phyloP scores from a whole-genome alignment of 2,797 vertebrate species.

The Ptychobarbus kaznakovi region DNA sequence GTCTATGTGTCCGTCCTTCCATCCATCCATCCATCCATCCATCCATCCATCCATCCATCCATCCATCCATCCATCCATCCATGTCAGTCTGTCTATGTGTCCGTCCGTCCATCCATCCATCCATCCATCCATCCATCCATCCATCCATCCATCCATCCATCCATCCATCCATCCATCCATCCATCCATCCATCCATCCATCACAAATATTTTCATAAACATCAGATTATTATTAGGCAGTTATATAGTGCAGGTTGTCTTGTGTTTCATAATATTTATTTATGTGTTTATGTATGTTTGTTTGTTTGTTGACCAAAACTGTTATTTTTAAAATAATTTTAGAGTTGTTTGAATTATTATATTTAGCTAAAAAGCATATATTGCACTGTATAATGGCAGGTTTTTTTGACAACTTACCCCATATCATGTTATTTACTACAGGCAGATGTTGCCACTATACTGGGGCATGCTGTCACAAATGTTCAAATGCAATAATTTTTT shows the following conservation, averaged over 20 bases:
- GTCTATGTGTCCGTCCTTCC: no score
- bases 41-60: no score
- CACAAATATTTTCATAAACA: background rate
- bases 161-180: no score
- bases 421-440: background rate
- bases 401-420: background rate
- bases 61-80: no score
- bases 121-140: no score
- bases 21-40: no score
- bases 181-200: background rate
- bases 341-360: background rate
- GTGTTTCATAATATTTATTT: background rate
- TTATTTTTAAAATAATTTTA: background rate
- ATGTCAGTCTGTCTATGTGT: no score
- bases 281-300: no score
- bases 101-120: no score
- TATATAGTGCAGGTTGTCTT: background rate
- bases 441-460: no score
- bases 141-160: no score
- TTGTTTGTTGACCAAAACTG: background rate
- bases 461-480: background rate
- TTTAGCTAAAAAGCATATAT: background rate
- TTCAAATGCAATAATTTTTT: background rate
- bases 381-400: background rate
- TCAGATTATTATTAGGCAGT: background rate